phyloP scores from a whole-genome alignment of 2,113 vertebrate genomes.

The Speoplatyrhinus poulsoni region DNA sequence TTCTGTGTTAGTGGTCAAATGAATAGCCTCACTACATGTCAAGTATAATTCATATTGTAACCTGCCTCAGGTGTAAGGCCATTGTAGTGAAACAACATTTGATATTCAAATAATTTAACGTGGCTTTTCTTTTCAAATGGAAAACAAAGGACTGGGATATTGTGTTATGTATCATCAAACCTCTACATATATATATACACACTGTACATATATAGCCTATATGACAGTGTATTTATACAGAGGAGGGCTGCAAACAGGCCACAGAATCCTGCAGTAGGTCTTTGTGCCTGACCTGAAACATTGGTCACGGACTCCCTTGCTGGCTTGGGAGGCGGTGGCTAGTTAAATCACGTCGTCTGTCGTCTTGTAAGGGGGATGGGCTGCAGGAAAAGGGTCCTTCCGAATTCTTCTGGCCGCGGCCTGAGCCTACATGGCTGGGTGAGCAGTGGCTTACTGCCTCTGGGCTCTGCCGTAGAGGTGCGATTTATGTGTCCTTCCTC shows the following conservation, averaged over 20 bases:
- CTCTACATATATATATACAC: no score
- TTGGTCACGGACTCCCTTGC: constrained; percentile 20
- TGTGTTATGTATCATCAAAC: background rate
- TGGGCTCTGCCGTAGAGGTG: constrained; percentile 57
- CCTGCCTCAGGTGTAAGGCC: constrained; percentile 11
- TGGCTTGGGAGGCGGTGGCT: constrained; percentile 33
- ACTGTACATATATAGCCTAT: background rate
- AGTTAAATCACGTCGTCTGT: constrained; percentile 52
- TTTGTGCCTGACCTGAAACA: constrained; percentile 22
- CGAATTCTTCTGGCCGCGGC: constrained; percentile 69
- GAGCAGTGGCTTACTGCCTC: constrained; percentile 65
- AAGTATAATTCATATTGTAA: background rate
- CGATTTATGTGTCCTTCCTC: constrained; percentile 67
- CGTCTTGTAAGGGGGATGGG: constrained; percentile 55
- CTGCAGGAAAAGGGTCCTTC: constrained; percentile 62
- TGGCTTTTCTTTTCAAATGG: background rate
- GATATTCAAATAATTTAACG: background rate
- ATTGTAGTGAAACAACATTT: background rate
- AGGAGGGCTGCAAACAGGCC: background rate
- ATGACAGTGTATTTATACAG: constrained; percentile 1
- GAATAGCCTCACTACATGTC: background rate
- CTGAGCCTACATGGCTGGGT: constrained; percentile 70
- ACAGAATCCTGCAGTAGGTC: background rate
- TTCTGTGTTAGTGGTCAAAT: background rate
- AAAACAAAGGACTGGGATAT: constrained; percentile 1